These are phyloP conservation scores for Rana temporaria DNA, from an alignment of 2,113 vertebrate genomes.

Conservation along the genomic window DNA sequence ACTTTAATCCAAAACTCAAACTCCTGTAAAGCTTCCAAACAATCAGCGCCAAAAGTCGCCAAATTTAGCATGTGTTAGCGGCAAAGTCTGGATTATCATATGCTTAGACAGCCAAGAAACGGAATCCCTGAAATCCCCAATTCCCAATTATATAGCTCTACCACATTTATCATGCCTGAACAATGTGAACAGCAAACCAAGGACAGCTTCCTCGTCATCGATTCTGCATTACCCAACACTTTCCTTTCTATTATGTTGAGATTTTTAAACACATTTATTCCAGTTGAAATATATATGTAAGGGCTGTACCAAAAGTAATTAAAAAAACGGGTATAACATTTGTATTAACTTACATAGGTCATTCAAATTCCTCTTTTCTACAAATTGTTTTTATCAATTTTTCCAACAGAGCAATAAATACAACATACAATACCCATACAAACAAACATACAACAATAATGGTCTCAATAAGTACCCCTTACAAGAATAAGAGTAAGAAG, in stretches of 20 bases:
- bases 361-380: no score
- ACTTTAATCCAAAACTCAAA: constrained; percentile 38
- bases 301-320: no score
- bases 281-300: background rate
- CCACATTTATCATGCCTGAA: constrained; percentile 41
- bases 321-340: no score
- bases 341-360: no score
- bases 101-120: constrained; percentile 38
- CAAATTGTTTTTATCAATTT: no score
- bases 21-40: constrained; percentile 4
- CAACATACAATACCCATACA: no score
- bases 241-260: background rate
- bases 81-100: constrained; percentile 28
- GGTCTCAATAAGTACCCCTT: no score
- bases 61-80: constrained; percentile 3
- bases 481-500: no score
- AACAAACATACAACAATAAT: no score
- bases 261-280: constrained; percentile 15
- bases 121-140: constrained; percentile 3
- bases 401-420: no score
- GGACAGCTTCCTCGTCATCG: constrained; percentile 36
- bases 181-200: constrained; percentile 39
- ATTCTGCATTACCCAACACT: constrained; percentile 29
- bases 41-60: background rate
- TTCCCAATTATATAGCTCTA: constrained; percentile 28